A percentile compares a stretch with the other conserved stretches of the same genome.
Conservation (phyloP, 2,113 vertebrate genomes). For the Psettodes erumei region DNA sequence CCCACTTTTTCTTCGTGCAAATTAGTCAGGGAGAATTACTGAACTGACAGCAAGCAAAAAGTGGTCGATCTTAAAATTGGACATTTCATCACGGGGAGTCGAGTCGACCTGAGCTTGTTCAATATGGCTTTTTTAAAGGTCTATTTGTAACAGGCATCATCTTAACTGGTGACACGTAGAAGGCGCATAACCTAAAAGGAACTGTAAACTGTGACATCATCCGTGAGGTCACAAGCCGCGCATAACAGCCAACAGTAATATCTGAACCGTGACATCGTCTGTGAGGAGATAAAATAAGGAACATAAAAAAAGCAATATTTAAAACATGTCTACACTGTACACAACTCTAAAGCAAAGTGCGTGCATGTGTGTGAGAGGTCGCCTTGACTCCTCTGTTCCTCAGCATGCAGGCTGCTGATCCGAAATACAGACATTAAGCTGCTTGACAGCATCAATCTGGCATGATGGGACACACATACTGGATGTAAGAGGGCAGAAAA, state of each 20-base stretch:
- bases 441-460: constrained; percentile 46
- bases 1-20: not conserved
- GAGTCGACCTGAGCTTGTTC: no score
- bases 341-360: not conserved
- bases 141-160: not conserved
- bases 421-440: constrained; percentile 29
- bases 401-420: constrained; percentile 18
- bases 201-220: no score
- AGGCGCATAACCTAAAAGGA: no score
- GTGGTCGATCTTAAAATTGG: not conserved
- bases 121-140: no score
- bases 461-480: constrained; percentile 18
- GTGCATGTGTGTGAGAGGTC: not conserved
- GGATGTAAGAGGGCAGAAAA: constrained; percentile 27
- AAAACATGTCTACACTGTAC: no score
- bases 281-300: no score
- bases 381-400: constrained; percentile 2
- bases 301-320: no score
- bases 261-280: no score
- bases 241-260: no score
- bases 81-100: no score
- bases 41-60: not conserved
- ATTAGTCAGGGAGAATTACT: constrained; percentile 6
- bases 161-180: no score
- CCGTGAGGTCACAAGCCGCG: no score